These are phyloP conservation scores for Symphodus melops DNA, from an alignment of 2,113 vertebrate genomes.

Conservation along the genomic window DNA sequence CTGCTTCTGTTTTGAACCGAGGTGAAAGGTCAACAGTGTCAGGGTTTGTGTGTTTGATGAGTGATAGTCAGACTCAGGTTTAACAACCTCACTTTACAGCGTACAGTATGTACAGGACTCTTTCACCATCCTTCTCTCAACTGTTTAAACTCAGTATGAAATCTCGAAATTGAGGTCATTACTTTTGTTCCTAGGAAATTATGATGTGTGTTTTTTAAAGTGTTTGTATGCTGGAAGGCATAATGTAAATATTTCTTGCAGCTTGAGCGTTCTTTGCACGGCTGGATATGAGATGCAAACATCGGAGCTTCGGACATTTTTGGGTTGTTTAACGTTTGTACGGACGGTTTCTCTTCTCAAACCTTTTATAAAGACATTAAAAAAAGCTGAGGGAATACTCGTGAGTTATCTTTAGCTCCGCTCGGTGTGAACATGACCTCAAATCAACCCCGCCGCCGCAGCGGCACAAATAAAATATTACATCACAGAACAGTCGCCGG, in stretches of 20 bases:
- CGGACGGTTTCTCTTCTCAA: background rate
- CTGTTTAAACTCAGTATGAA: no score
- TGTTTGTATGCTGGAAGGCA: no score
- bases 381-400: background rate
- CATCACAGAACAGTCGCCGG: constrained; percentile 25
- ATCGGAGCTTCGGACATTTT: background rate
- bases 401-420: background rate
- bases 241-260: no score
- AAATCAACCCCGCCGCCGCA: background rate
- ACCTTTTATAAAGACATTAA: background rate
- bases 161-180: no score
- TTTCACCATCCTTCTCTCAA: no score
- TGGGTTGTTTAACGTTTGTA: background rate
- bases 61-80: no score
- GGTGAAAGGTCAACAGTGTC: background rate
- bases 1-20: background rate
- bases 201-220: no score
- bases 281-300: background rate
- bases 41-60: background rate
- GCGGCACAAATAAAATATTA: background rate
- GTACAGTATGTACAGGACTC: no score
- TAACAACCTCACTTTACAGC: no score
- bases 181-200: no score
- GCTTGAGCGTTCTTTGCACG: background rate
- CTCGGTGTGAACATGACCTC: background rate